phyloP scores from a whole-genome alignment of 2,113 vertebrate species.

The Falco punctatus region DNA sequence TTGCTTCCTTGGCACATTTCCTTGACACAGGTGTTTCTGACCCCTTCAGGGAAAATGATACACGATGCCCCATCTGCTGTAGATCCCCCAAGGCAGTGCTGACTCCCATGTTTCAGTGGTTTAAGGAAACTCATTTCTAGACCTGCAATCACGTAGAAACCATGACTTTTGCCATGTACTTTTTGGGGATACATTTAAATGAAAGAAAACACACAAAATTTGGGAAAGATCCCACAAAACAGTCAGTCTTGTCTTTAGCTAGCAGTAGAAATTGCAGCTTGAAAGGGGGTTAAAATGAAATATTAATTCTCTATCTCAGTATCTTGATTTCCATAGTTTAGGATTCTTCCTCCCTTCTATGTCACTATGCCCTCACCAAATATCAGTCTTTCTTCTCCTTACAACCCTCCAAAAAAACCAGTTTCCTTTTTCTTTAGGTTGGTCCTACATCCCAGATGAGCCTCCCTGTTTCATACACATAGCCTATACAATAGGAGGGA shows the following conservation, averaged over 20 bases:
- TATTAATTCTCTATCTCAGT: not conserved
- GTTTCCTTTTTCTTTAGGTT: not conserved
- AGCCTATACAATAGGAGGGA: not conserved
- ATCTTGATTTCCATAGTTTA: not conserved
- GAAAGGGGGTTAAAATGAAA: not conserved
- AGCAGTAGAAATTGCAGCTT: not conserved
- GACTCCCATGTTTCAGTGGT: not conserved
- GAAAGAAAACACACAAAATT: not conserved
- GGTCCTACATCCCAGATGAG: not conserved
- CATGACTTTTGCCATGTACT: not conserved
- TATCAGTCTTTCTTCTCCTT: not conserved
- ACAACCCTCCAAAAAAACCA: accelerated
- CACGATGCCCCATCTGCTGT: slow-evolving; percentile 16
- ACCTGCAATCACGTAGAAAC: not conserved
- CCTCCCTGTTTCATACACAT: accelerated
- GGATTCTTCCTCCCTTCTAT: not conserved
- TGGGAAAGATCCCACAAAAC: not conserved
- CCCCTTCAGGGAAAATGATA: not conserved
- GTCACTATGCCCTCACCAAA: not conserved
- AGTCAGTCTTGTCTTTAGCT: not conserved
- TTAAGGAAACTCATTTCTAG: slow-evolving; percentile 6
- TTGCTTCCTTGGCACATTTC: not conserved
- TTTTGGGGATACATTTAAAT: not conserved
- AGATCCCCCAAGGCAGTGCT: not conserved
- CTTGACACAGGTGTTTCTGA: slow-evolving; percentile 37